phyloP scores from a whole-genome alignment of 2,797 vertebrate genomes.

The Sebastes vulpes region DNA sequence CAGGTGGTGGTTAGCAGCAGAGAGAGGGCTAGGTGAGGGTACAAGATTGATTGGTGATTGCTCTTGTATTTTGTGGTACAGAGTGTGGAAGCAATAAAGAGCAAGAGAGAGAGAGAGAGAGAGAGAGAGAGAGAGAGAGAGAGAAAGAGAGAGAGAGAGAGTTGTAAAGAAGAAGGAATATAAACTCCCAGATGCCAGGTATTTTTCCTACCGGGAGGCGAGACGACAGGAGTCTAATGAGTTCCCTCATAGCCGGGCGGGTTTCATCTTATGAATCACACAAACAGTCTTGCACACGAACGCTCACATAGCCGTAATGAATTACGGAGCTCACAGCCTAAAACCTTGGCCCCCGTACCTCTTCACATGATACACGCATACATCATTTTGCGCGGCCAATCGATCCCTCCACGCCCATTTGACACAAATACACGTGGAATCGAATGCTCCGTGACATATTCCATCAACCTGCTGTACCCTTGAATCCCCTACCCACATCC shows the following conservation, averaged over 20 bases:
- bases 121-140: background rate
- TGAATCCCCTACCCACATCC: constrained; percentile 45
- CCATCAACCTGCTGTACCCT: constrained; percentile 47
- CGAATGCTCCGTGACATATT: constrained; percentile 50
- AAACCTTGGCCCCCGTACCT: constrained; percentile 69
- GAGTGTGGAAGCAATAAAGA: constrained; percentile 78
- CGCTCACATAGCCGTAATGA: constrained; percentile 57
- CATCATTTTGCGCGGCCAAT: constrained; percentile 50
- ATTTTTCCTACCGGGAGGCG: constrained; percentile 77
- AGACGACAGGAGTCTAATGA: constrained; percentile 80
- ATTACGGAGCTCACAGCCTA: constrained; percentile 65
- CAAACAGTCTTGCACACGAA: constrained; percentile 29
- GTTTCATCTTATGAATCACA: constrained; percentile 78
- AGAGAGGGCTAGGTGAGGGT: constrained; percentile 54
- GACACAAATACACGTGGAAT: constrained; percentile 65
- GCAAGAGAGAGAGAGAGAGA: background rate
- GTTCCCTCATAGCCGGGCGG: constrained; percentile 69
- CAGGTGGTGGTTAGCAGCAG: constrained; percentile 59
- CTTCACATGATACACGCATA: constrained; percentile 58
- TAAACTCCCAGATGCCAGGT: constrained; percentile 80
- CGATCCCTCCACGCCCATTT: constrained; percentile 53
- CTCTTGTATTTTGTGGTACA: constrained; percentile 73
- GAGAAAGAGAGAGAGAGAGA: background rate
- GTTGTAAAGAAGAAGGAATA: constrained; percentile 76
- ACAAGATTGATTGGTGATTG: constrained; percentile 83